These are phyloP conservation scores for Trichomalopsis sarcophagae DNA, from an alignment of 1,140 invertebrate genomes.

Conservation along the genomic window DNA sequence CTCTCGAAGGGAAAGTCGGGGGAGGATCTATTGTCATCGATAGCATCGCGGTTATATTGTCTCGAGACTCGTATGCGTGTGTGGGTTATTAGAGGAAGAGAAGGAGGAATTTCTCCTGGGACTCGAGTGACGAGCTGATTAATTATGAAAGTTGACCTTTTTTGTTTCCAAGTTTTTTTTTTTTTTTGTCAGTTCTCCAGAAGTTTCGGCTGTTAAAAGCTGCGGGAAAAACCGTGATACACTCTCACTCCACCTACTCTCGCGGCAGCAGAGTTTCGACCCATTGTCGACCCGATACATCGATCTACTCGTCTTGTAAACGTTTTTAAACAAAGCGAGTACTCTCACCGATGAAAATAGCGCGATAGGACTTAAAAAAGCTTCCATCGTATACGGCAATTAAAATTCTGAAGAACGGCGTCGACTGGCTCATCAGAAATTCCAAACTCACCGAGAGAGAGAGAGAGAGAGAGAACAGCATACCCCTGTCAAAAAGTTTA, in stretches of 20 bases:
- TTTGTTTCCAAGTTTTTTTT: background rate
- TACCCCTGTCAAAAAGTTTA: background rate
- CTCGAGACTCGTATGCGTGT: background rate
- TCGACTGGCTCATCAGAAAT: background rate
- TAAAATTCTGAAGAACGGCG: background rate
- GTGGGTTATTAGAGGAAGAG: background rate
- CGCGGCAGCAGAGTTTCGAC: background rate
- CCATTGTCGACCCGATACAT: background rate
- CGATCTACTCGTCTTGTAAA: background rate
- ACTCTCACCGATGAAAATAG: too few relatives aligned
- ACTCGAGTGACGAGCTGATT: background rate
- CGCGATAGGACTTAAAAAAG: too few relatives aligned
- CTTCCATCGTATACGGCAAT: background rate
- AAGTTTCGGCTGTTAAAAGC: background rate
- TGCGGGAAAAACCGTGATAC: background rate
- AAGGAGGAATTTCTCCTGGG: background rate
- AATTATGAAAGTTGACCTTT: background rate
- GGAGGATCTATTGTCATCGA: slow-evolving; percentile 14
- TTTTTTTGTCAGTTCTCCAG: too few relatives aligned
- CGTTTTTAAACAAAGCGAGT: too few relatives aligned
- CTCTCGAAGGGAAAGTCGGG: slow-evolving; percentile 3
- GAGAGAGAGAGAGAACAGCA: background rate
- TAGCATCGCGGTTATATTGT: slow-evolving; percentile 18
- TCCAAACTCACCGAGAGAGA: background rate
- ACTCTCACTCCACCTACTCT: background rate